Evolutionary conservation across 2,797 vertebrate genomes (phyloP).

Genomic region (Alca torda): DNA sequence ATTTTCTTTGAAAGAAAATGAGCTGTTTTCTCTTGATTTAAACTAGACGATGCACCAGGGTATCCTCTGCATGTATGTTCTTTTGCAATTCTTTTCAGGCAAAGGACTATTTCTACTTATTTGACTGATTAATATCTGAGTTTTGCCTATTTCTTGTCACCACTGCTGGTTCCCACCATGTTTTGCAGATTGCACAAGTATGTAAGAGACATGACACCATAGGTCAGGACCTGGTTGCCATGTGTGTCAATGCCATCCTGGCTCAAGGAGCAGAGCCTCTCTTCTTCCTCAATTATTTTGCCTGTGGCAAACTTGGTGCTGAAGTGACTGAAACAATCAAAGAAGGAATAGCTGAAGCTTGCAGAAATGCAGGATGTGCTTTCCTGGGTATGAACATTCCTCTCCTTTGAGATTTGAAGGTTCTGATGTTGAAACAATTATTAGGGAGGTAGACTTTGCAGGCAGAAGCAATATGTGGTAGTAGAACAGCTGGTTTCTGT

Average conservation of each 20-base stretch:
- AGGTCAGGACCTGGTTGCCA: conserved; percentile 88
- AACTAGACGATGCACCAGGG: background rate
- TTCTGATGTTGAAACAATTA: background rate
- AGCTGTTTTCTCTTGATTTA: background rate
- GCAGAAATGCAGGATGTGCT: conserved; percentile 82
- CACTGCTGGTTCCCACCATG: background rate
- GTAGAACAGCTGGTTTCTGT: background rate
- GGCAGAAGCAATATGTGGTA: background rate
- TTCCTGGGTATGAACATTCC: conserved; percentile 78
- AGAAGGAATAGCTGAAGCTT: conserved; percentile 82
- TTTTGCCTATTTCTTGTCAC: background rate
- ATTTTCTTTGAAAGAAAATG: background rate
- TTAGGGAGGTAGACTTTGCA: background rate
- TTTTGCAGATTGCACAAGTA: conserved; percentile 81
- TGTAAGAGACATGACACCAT: conserved; percentile 78
- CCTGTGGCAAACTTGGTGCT: conserved; percentile 80
- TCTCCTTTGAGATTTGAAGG: background rate
- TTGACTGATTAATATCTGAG: background rate
- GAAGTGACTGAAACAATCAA: conserved; percentile 77
- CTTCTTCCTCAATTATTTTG: conserved; percentile 87
- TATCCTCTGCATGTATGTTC: background rate
- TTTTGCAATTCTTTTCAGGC: background rate
- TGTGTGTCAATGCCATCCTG: conserved; percentile 88
- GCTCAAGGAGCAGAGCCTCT: conserved; percentile 90
- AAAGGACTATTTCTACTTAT: background rate